Conservation (phyloP, 1,140 invertebrate genomes). For the Carcinoscorpius rotundicauda region DNA sequence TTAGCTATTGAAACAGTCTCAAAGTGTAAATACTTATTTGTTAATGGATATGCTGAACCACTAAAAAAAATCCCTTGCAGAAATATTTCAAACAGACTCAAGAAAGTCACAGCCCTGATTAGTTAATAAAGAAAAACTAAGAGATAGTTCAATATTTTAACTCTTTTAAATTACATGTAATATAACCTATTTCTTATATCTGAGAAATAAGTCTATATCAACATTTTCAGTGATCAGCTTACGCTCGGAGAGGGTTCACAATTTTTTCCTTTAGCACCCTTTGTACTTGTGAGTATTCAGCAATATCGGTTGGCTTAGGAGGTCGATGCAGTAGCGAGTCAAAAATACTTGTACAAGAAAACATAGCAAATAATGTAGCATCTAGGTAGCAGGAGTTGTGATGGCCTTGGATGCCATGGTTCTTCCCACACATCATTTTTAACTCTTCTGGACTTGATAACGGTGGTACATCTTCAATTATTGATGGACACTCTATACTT, state of each 20-base stretch:
- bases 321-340: conserved; percentile 72
- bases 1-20: too few relatives aligned
- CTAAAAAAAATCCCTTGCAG: too few relatives aligned
- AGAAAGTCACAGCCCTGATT: too few relatives aligned
- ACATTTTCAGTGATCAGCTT: conserved; percentile 18
- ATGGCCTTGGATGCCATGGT: conserved; percentile 83
- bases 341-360: conserved; percentile 88
- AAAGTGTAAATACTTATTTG: too few relatives aligned
- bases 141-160: too few relatives aligned
- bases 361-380: conserved; percentile 92
- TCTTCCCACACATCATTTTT: conserved; percentile 31
- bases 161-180: too few relatives aligned
- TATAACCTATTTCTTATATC: too few relatives aligned
- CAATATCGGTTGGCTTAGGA: conserved; percentile 55
- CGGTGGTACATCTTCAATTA: conserved; percentile 61
- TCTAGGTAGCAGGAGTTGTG: conserved; percentile 97
- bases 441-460: conserved; percentile 37
- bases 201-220: too few relatives aligned
- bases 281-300: conserved; percentile 75
- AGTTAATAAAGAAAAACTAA: conserved; percentile 8
- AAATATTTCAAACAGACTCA: too few relatives aligned
- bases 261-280: conserved; percentile 82
- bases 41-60: too few relatives aligned
- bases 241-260: conserved; percentile 74
- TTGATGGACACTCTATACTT: conserved; percentile 56